Evolutionary conservation across 2,888 invertebrate genomes (phyloP), one percentile per base, ranked within the genome.

Genomic region (Drosophila multiciliata): DNA sequence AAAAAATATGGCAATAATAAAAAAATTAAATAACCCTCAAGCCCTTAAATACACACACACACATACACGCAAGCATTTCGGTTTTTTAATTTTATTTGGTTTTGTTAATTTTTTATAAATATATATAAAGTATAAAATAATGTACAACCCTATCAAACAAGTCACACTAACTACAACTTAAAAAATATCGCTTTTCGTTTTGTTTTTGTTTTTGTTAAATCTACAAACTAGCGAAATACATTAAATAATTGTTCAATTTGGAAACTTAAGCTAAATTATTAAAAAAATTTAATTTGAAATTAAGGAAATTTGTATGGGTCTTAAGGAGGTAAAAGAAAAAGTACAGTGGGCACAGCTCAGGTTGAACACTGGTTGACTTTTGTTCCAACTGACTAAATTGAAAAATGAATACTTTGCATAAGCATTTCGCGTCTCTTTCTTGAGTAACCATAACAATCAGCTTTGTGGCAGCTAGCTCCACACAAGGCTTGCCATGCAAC

Each of bases 21-120:
- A 50, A 20, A n/a, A 7, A 42, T 29, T 36, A 20, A 33, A 36
- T n/a, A 45, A 20, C 76, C 80, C 71, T 35, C 12, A 53, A 65
- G 50, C 76, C 65, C 67, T 71, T 52, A 23, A 65, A 45, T 69
- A 50, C 65, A 59, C 65, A 42, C 71, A 65, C 55, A 40, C 72
- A 36, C 64, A 72, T 58, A 64, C 65, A 71, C 67, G 67, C 57
- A 58, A 40, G 61, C 67, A 69, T 64, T 52, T 65, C 40, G 5
- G 50, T 61, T 66, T 33, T 32, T 29, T 50, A 42, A 55, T 17
- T 62, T 64, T 60, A 45, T 61, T 57, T 65, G 63, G 42, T 55
- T 57, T 61, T 66, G 65, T 74, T 77, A 77, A 83, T 70, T 73
- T 75, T 68, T 80, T 76, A 73, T 70, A 73, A 75, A 66, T 80